These are phyloP conservation scores for Halictus rubicundus DNA, from an alignment of 1,140 invertebrate genomes.

Conservation along the genomic window DNA sequence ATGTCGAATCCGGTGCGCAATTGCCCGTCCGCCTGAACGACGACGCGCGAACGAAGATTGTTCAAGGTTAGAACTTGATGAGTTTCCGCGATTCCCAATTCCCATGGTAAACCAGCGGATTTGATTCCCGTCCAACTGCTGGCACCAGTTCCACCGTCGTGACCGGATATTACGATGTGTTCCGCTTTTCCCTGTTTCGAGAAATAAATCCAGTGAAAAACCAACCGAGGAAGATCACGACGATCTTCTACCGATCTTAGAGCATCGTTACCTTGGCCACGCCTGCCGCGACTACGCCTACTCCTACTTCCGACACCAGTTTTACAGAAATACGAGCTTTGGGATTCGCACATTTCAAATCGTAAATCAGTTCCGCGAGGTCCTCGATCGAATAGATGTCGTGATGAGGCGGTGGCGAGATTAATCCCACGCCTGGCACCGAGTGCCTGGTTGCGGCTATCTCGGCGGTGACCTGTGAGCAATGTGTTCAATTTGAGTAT, in stretches of 20 bases:
- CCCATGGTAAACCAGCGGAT: constrained; percentile 98
- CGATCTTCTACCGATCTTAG: no score
- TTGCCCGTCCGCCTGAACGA: constrained; percentile 97
- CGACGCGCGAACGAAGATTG: constrained; percentile 95
- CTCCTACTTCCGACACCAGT: constrained; percentile 98
- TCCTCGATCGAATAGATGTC: constrained; percentile 99
- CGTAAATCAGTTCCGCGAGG: constrained; percentile 98
- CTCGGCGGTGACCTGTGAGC: constrained; percentile 91
- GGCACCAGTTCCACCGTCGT: constrained; percentile 99
- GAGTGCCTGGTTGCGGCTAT: constrained; percentile 98
- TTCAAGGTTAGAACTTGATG: constrained; percentile 98
- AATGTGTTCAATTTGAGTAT: no score
- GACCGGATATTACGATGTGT: constrained; percentile 98
- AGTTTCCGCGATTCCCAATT: constrained; percentile 97
- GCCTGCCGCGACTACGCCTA: constrained; percentile 98
- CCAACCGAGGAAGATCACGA: no score
- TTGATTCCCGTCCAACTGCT: constrained; percentile 99
- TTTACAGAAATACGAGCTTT: constrained; percentile 97
- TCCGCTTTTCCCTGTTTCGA: constrained; percentile 94
- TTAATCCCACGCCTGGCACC: constrained; percentile 97
- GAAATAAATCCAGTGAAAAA: no score
- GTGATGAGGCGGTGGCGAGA: constrained; percentile 99
- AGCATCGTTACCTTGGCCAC: constrained; percentile 91
- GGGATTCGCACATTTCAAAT: constrained; percentile 98
- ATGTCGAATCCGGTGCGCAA: constrained; percentile 97